Evolutionary conservation across 2,797 vertebrate species (phyloP).

Genomic region (Notolabrus celidotus): DNA sequence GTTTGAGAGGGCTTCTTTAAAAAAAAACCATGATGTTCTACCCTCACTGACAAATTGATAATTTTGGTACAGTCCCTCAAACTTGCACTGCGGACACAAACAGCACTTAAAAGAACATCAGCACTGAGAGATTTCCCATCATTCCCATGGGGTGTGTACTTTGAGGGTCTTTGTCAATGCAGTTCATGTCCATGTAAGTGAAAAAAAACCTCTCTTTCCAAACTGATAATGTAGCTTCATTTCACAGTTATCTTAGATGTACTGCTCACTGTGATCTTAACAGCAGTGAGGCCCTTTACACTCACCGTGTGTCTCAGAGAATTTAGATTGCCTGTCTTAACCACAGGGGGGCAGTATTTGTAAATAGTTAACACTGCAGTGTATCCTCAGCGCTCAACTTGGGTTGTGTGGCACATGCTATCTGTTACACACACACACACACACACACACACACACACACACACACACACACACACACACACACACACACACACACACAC

Average conservation of each 20-base stretch:
- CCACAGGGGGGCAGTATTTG: conserved; percentile 75
- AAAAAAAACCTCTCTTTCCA: conserved; percentile 12
- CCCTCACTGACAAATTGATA: neutral
- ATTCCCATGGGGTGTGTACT: conserved; percentile 3
- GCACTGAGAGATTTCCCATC: conserved; percentile 17
- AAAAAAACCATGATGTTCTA: neutral
- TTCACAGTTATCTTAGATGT: conserved; percentile 26
- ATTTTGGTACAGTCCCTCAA: conserved; percentile 27
- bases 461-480: no score
- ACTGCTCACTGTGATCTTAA: conserved; percentile 62
- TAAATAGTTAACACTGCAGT: conserved; percentile 70
- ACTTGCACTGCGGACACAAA: conserved; percentile 48
- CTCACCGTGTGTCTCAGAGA: conserved; percentile 37
- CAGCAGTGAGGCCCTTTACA: conserved; percentile 35
- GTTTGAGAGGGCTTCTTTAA: neutral
- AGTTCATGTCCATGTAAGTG: conserved; percentile 20
- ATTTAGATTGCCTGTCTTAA: conserved; percentile 33
- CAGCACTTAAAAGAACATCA: conserved; percentile 38
- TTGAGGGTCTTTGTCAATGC: conserved; percentile 28
- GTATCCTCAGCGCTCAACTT: conserved; percentile 40
- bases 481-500: no score
- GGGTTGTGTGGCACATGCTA: conserved; percentile 39
- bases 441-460: no score
- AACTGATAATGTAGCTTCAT: conserved; percentile 32
- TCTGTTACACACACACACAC: no score